Percentiles rank a stretch among this genome's conserved stretches.
These are phyloP conservation scores for Oryzias dopingdopingensis DNA, from an alignment of 2,797 vertebrate species.

Conservation along the genomic window DNA sequence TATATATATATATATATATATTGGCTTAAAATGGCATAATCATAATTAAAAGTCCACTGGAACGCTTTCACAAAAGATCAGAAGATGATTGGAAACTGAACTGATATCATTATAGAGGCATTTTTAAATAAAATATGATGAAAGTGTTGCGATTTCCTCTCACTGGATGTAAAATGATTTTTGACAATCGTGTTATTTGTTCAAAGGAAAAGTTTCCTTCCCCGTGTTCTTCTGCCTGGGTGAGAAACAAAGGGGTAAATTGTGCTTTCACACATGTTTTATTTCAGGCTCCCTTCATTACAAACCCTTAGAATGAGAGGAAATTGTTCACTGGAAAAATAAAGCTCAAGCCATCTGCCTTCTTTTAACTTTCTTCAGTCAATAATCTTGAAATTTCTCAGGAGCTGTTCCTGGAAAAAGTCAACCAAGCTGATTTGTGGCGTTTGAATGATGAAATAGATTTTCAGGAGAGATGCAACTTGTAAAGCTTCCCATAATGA, in stretches of 20 bases:
- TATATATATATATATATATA: no score
- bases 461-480: constrained; percentile 22
- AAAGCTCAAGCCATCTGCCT: constrained; percentile 71
- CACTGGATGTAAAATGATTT: constrained; percentile 52
- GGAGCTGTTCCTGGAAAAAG: constrained; percentile 49
- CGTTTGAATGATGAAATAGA: constrained; percentile 45
- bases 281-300: constrained; percentile 71
- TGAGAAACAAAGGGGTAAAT: constrained; percentile 59
- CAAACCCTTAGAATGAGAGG: constrained; percentile 61
- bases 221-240: constrained; percentile 56
- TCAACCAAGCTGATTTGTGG: constrained; percentile 55
- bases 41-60: no score
- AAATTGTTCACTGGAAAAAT: constrained; percentile 74
- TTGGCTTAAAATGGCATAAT: no score
- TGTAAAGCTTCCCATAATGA: constrained; percentile 25
- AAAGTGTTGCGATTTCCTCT: constrained; percentile 16
- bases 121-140: not conserved
- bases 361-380: constrained; percentile 60
- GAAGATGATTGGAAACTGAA: no score
- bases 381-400: constrained; percentile 50
- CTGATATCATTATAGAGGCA: no score
- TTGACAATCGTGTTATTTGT: constrained; percentile 58
- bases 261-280: constrained; percentile 75
- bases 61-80: no score
- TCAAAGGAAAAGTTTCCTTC: constrained; percentile 50